These are phyloP conservation scores for Leptatherina wallacei DNA, from an alignment of 2,797 vertebrate genomes.

Conservation along the genomic window DNA sequence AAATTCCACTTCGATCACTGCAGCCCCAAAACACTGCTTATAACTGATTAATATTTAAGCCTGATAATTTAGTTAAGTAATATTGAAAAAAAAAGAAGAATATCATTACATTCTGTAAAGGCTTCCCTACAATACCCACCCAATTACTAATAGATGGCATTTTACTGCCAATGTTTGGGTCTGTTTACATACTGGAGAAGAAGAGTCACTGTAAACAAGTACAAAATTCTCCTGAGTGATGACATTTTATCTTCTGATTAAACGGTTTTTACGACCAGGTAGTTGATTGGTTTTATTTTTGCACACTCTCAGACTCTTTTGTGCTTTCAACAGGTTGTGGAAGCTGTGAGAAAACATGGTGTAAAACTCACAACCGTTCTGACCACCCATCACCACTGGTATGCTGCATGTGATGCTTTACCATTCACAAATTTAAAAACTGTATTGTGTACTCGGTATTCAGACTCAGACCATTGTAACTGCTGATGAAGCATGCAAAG, in stretches of 20 bases:
- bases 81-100: neutral
- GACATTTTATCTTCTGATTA: neutral
- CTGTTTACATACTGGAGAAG: neutral
- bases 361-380: conserved; percentile 93
- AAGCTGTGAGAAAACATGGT: conserved; percentile 88
- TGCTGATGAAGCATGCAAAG: neutral
- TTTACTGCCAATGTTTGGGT: neutral
- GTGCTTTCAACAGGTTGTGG: conserved; percentile 86
- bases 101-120: neutral
- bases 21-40: neutral
- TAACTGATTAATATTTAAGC: neutral
- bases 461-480: neutral
- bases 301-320: neutral
- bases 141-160: neutral
- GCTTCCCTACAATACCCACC: too few relatives aligned
- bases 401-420: conserved; percentile 44
- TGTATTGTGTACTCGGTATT: fast-evolving
- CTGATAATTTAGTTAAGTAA: neutral
- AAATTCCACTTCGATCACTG: neutral
- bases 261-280: neutral
- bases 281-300: neutral
- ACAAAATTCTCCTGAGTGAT: too few relatives aligned
- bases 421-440: neutral
- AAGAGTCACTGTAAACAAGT: too few relatives aligned
- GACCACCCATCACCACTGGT: conserved; percentile 99